These are phyloP conservation scores for Homalodisca vitripennis DNA, from an alignment of 1,140 invertebrate genomes.

Conservation along the genomic window DNA sequence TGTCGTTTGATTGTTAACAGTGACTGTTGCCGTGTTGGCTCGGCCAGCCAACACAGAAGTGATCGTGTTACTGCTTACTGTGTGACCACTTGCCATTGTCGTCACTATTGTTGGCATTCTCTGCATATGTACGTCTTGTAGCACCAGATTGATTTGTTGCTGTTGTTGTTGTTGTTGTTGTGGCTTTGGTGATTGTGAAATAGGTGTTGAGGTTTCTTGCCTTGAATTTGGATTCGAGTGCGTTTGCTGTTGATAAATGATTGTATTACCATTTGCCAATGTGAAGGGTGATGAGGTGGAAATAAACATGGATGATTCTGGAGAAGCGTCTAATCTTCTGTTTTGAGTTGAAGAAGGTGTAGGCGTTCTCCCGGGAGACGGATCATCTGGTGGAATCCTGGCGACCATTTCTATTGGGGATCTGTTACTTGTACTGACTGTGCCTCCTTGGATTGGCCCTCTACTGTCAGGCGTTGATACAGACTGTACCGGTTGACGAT, in stretches of 20 bases:
- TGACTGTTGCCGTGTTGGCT: conserved; percentile 70
- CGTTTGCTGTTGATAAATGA: conserved; percentile 6
- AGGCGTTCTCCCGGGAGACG: conserved; percentile 10
- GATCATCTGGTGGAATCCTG: conserved; percentile 24
- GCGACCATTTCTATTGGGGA: conserved; percentile 35
- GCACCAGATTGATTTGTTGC: conserved; percentile 17
- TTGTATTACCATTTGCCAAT: conserved; percentile 18
- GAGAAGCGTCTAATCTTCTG: conserved; percentile 25
- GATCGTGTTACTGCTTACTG: conserved; percentile 70
- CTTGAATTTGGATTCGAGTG: neutral
- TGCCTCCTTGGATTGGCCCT: conserved; percentile 69
- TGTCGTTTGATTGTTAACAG: conserved; percentile 53
- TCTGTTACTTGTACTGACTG: conserved; percentile 72
- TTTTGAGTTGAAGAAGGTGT: conserved; percentile 31
- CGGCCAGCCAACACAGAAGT: conserved; percentile 73
- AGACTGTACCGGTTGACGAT: conserved; percentile 47
- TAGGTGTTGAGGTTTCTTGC: neutral
- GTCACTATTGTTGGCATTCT: conserved; percentile 51
- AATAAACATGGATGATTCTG: conserved; percentile 27
- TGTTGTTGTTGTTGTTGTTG: conserved; percentile 1
- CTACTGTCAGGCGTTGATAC: conserved; percentile 54
- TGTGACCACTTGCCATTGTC: conserved; percentile 74
- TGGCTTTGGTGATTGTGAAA: conserved; percentile 17
- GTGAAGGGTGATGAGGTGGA: conserved; percentile 29
- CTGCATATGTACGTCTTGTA: conserved; percentile 24